phyloP scores from a whole-genome alignment of 2,113 vertebrate genomes.

The Ceratotherium simum region DNA sequence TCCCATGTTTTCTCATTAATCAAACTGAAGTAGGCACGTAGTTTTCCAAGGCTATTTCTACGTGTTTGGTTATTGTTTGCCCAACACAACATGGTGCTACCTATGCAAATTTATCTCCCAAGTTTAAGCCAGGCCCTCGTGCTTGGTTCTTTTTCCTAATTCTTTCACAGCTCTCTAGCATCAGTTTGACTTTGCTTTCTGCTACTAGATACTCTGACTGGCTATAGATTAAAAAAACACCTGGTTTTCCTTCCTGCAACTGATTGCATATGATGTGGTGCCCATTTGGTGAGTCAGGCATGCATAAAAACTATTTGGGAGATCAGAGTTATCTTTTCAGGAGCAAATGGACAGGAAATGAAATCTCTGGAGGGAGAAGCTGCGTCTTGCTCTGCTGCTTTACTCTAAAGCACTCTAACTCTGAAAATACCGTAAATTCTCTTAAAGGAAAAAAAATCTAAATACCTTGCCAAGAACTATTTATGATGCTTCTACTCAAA shows the following conservation, averaged over 20 bases:
- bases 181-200: constrained; percentile 21
- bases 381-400: background rate
- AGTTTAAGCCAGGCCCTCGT: background rate
- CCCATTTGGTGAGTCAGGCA: background rate
- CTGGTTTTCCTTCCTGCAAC: constrained; percentile 2
- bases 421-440: constrained; percentile 45
- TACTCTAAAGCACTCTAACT: constrained; percentile 2
- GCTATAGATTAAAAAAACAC: background rate
- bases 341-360: constrained; percentile 52
- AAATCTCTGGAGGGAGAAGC: constrained; percentile 25
- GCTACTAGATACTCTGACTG: background rate
- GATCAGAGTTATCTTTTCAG: constrained; percentile 34
- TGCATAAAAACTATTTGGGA: constrained; percentile 47
- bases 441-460: constrained; percentile 51
- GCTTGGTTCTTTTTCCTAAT: background rate
- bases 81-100: background rate
- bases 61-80: background rate
- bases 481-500: background rate
- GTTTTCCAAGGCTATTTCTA: background rate
- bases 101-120: constrained; percentile 30
- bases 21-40: constrained; percentile 19
- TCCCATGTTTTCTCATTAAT: background rate
- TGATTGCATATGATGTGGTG: constrained; percentile 14
- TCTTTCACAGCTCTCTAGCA: background rate
- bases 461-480: constrained; percentile 14